phyloP scores from a whole-genome alignment of 2,113 vertebrate species.

The Tenrec ecaudatus region DNA sequence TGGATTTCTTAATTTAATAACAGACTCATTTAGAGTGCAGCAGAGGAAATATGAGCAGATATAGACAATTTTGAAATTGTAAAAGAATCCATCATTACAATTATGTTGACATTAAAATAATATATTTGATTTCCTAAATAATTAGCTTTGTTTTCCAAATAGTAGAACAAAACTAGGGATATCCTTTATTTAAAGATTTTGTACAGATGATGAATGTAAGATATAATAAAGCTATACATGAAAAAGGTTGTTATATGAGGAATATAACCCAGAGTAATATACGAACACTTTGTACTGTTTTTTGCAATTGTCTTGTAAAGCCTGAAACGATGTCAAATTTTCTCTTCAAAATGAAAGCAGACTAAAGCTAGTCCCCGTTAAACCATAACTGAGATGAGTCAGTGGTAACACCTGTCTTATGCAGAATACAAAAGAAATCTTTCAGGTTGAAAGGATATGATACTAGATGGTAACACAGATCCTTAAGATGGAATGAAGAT shows the following conservation, averaged over 20 bases:
- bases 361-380: neutral
- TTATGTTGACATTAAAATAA: conserved; percentile 13
- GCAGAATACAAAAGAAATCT: neutral
- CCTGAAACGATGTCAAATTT: neutral
- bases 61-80: conserved; percentile 19
- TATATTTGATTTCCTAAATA: neutral
- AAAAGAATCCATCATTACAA: neutral
- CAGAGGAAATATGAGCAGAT: neutral
- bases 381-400: neutral
- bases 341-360: neutral
- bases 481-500: neutral
- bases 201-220: neutral
- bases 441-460: neutral
- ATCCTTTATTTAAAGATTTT: neutral
- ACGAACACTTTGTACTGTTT: neutral
- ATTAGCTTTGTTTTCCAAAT: neutral
- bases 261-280: neutral
- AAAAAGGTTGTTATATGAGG: neutral
- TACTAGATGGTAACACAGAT: neutral
- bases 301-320: neutral
- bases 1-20: neutral
- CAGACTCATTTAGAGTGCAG: neutral
- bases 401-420: neutral
- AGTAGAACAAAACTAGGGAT: neutral
- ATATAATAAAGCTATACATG: neutral